A percentile compares a stretch with the other conserved stretches of the same genome.
phyloP scores from a whole-genome alignment of 2,888 invertebrate species.

The Cybosia mesomella region DNA sequence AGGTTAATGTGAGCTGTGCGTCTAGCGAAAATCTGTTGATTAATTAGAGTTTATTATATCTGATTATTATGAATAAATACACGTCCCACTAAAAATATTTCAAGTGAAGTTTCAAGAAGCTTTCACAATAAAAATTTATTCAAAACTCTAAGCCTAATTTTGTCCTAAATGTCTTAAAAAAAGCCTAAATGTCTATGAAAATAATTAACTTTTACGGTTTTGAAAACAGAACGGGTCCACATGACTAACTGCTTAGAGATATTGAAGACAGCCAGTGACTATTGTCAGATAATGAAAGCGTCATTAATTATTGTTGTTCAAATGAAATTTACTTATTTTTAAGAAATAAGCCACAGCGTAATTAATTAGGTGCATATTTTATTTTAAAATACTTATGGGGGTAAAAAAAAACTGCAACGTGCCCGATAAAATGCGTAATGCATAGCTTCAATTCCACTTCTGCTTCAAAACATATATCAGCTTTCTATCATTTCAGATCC shows the following conservation, averaged over 20 bases:
- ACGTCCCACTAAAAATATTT: background rate
- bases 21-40: conserved; percentile 27
- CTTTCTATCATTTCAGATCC: too few species aligned
- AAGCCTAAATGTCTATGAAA: too few species aligned
- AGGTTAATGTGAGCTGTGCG: conserved; percentile 57
- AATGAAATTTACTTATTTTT: too few species aligned
- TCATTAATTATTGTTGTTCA: conserved; percentile 44
- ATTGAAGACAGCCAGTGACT: conserved; percentile 21
- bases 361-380: too few species aligned
- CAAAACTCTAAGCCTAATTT: background rate
- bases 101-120: background rate
- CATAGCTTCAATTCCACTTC: too few species aligned
- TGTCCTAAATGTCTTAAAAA: too few species aligned
- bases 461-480: too few species aligned
- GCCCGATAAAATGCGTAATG: too few species aligned
- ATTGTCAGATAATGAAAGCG: conserved; percentile 51
- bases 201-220: conserved; percentile 6
- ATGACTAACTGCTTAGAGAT: conserved; percentile 26
- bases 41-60: conserved; percentile 4
- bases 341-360: too few species aligned
- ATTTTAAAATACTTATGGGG: too few species aligned
- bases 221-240: conserved; percentile 31
- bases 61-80: background rate
- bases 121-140: background rate
- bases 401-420: too few species aligned